phyloP scores from a whole-genome alignment of 2,888 invertebrate species.

The Slavum lentiscoides region DNA sequence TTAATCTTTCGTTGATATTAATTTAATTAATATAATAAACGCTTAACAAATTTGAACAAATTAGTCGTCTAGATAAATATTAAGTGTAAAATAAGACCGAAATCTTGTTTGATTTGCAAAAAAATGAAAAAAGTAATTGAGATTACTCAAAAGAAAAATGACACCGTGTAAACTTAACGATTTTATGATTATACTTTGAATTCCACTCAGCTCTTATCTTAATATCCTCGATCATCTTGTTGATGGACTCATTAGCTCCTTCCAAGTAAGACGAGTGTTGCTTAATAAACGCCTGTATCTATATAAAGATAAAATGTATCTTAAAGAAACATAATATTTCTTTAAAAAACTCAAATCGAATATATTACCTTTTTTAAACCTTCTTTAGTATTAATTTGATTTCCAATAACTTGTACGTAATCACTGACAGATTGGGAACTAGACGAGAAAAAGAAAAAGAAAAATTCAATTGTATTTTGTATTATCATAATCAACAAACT shows the following conservation, averaged over 20 bases:
- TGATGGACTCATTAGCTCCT: slow-evolving; percentile 70
- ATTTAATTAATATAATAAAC: too few species aligned
- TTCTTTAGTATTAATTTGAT: slow-evolving; percentile 62
- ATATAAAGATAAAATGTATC: slow-evolving; percentile 55
- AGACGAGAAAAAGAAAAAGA: too few species aligned
- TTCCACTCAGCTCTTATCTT: slow-evolving; percentile 75
- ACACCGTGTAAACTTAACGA: slow-evolving; percentile 28
- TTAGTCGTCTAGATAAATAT: too few species aligned
- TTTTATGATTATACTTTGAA: slow-evolving; percentile 21
- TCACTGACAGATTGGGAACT: slow-evolving; percentile 63
- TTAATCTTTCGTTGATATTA: too few species aligned
- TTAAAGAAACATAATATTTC: background rate
- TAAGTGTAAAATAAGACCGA: too few species aligned
- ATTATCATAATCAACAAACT: too few species aligned
- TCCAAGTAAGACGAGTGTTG: slow-evolving; percentile 66
- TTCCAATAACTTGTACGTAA: slow-evolving; percentile 62
- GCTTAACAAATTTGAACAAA: too few species aligned
- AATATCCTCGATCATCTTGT: slow-evolving; percentile 75
- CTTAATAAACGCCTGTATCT: slow-evolving; percentile 66
- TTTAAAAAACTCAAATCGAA: too few species aligned
- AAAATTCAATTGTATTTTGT: too few species aligned
- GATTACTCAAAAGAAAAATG: too few species aligned
- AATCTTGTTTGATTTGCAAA: too few species aligned
- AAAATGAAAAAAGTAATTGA: too few species aligned
- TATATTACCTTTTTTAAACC: slow-evolving; percentile 61